Evolutionary conservation across 2,113 vertebrate genomes (phyloP).

Genomic region (Oncorhynchus keta): DNA sequence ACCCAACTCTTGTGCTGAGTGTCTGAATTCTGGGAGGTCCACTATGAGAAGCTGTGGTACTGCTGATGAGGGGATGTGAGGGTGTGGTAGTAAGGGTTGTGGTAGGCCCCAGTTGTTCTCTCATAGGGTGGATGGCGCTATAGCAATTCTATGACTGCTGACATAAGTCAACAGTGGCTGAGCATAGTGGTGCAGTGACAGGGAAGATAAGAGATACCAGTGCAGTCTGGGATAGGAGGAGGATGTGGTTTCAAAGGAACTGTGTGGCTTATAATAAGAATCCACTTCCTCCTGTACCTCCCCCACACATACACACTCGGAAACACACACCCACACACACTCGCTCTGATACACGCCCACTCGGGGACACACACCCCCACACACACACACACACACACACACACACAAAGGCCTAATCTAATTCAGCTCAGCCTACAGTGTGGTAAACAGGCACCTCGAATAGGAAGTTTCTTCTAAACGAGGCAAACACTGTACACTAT

Average conservation of each 20-base stretch:
- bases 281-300: slow-evolving; percentile 3
- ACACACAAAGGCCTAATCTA: background rate
- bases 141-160: no score
- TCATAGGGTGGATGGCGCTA: no score
- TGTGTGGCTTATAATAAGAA: slow-evolving; percentile 9
- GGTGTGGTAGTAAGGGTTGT: no score
- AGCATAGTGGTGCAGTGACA: background rate
- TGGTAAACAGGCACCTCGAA: background rate
- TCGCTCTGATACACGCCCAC: no score
- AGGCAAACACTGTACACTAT: no score
- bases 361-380: no score
- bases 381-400: background rate
- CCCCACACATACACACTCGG: background rate
- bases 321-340: background rate
- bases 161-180: background rate
- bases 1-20: no score
- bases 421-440: background rate
- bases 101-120: no score
- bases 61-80: no score
- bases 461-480: no score
- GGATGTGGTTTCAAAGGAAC: slow-evolving; percentile 7
- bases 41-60: no score
- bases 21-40: no score
- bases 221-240: background rate
- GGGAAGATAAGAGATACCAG: background rate